These are phyloP conservation scores for Dermochelys coriacea DNA, from an alignment of 2,797 vertebrate genomes.

Conservation along the genomic window DNA sequence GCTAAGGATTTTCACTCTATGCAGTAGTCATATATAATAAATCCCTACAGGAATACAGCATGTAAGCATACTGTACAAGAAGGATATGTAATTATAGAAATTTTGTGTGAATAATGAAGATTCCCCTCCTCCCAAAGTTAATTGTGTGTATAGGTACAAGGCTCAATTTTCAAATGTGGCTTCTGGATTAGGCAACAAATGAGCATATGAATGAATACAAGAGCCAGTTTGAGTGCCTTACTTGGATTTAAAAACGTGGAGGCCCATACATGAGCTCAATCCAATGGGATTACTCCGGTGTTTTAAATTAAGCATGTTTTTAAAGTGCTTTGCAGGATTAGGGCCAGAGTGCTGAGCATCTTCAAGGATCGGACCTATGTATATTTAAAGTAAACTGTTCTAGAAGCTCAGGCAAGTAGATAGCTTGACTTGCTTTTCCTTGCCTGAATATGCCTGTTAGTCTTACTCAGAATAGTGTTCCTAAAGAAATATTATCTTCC, in stretches of 20 bases:
- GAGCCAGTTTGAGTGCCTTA: not conserved
- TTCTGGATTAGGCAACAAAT: not conserved
- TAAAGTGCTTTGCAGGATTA: not conserved
- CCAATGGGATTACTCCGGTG: not conserved
- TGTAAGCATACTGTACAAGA: not conserved
- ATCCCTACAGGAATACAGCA: not conserved
- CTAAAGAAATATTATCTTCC: not conserved
- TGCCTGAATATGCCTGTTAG: not conserved
- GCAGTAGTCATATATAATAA: not conserved
- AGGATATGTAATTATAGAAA: not conserved
- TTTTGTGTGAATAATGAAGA: not conserved
- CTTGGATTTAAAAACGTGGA: not conserved
- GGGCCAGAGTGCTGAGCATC: not conserved
- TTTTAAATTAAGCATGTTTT: not conserved
- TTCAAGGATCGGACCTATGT: not conserved
- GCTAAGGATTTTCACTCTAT: not conserved
- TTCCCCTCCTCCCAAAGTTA: not conserved
- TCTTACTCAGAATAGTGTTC: not conserved
- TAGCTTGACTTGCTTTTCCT: not conserved
- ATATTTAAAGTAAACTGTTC: not conserved
- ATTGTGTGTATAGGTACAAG: not conserved
- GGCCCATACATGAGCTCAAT: not conserved
- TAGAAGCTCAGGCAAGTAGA: not conserved
- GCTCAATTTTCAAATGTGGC: not conserved
- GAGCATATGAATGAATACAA: not conserved